A percentile compares a stretch with the other conserved stretches of the same genome.
These are phyloP conservation scores for Popillia japonica DNA, from an alignment of 1,140 invertebrate genomes.

Conservation along the genomic window DNA sequence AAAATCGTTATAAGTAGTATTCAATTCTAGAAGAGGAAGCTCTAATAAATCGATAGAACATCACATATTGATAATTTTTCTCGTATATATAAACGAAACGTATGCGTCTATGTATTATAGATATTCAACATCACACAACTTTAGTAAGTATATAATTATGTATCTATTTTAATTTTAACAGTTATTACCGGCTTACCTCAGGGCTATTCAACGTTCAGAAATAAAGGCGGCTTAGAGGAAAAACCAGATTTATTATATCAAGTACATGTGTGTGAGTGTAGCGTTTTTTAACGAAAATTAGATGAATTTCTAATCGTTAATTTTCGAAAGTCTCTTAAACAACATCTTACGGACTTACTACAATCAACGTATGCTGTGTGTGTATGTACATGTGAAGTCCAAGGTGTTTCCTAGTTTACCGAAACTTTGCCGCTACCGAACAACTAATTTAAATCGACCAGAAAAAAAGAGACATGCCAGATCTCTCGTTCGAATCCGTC, in stretches of 20 bases:
- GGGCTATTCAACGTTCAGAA: not conserved
- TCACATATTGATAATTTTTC: too few species aligned
- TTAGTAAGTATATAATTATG: not conserved
- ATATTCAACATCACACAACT: not conserved
- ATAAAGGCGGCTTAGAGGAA: not conserved
- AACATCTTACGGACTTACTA: not conserved
- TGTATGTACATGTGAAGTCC: not conserved
- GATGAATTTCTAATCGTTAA: slow-evolving; percentile 19
- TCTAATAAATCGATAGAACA: too few species aligned
- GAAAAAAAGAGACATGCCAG: not conserved
- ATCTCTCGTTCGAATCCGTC: not conserved
- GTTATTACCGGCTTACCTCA: slow-evolving; percentile 12
- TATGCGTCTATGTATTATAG: too few species aligned
- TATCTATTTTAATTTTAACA: slow-evolving; percentile 35
- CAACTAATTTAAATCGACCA: slow-evolving; percentile 9
- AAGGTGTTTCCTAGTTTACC: slow-evolving; percentile 8
- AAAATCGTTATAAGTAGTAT: too few species aligned
- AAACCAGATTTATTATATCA: slow-evolving; percentile 23
- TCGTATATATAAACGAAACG: too few species aligned
- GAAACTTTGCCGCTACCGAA: not conserved
- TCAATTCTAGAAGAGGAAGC: too few species aligned
- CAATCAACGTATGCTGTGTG: too few species aligned
- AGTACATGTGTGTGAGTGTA: not conserved
- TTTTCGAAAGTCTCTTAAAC: not conserved
- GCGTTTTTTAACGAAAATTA: slow-evolving; percentile 7